Evolutionary conservation across 2,888 invertebrate species (phyloP).

Genomic region (Lepeophtheirus nordmannii): DNA sequence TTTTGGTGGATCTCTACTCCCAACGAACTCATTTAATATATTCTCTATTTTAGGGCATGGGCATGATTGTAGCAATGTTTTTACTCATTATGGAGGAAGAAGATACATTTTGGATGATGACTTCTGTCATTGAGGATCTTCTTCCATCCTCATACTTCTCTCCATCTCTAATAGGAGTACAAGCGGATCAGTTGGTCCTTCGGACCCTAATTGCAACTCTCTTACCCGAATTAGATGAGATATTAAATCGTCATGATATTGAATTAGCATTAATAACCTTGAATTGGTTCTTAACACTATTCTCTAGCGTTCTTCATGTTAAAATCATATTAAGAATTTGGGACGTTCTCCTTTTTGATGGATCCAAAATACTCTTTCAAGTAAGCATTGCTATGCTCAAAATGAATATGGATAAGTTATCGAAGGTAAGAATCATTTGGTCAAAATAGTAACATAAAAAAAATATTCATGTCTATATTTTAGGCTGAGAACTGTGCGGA

Average conservation of each 20-base stretch:
- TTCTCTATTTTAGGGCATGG: conserved; percentile 55
- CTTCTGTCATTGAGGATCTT: conserved; percentile 93
- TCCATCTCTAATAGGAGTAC: conserved; percentile 72
- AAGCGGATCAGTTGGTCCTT: conserved; percentile 91
- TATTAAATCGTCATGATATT: conserved; percentile 74
- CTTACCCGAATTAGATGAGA: conserved; percentile 71
- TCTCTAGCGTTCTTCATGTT: conserved; percentile 91
- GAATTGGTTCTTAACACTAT: conserved; percentile 93
- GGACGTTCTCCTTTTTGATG: conserved; percentile 94
- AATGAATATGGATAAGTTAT: conserved; percentile 41
- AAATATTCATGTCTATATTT: not conserved
- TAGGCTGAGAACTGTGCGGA: conserved; percentile 77
- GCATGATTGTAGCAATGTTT: conserved; percentile 81
- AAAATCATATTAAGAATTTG: conserved; percentile 81
- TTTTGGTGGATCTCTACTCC: too few relatives aligned
- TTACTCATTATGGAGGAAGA: conserved; percentile 91
- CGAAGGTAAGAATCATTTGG: not conserved
- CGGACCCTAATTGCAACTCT: conserved; percentile 75
- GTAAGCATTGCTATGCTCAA: conserved; percentile 85
- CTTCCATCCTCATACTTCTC: conserved; percentile 94
- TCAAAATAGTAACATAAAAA: not conserved
- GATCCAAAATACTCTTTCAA: conserved; percentile 84
- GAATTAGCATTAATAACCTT: conserved; percentile 77
- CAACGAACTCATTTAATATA: too few relatives aligned
- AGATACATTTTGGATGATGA: conserved; percentile 98